Conservation (phyloP, 2,888 invertebrate genomes). For the Alentia gelatinosa region DNA sequence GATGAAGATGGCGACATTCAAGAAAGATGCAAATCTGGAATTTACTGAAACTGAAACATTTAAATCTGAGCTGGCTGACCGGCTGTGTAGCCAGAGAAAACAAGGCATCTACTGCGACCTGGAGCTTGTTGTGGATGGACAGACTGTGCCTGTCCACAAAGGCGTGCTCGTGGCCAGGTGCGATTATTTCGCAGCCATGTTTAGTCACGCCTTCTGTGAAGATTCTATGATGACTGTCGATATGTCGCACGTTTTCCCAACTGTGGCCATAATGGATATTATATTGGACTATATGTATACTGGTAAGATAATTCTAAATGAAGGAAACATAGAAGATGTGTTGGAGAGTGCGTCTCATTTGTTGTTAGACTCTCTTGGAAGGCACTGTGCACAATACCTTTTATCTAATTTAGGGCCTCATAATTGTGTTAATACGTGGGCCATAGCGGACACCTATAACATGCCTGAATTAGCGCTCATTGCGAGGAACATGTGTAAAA, state of each 20-base stretch:
- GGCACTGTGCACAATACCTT: constrained; percentile 21
- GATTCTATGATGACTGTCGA: not conserved
- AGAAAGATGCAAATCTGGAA: not conserved
- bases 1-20: not conserved
- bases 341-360: not conserved
- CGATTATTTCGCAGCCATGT: constrained; percentile 42
- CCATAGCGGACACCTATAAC: not conserved
- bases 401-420: not conserved
- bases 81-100: not conserved
- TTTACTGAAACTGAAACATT: not conserved
- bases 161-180: constrained; percentile 22
- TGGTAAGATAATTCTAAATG: not conserved
- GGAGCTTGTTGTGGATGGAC: not conserved
- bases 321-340: not conserved
- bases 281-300: not conserved
- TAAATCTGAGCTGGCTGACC: not conserved
- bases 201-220: not conserved
- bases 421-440: constrained; percentile 40
- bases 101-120: constrained; percentile 4
- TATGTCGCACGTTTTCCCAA: constrained; percentile 17
- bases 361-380: not conserved
- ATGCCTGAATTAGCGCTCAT: constrained; percentile 6
- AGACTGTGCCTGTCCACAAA: not conserved
- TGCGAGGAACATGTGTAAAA: constrained; percentile 12
- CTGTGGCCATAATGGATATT: not conserved